Evolutionary conservation across 2,888 invertebrate genomes (phyloP), one percentile per base, ranked within the genome.

Genomic region (Ormyrus rosae): DNA sequence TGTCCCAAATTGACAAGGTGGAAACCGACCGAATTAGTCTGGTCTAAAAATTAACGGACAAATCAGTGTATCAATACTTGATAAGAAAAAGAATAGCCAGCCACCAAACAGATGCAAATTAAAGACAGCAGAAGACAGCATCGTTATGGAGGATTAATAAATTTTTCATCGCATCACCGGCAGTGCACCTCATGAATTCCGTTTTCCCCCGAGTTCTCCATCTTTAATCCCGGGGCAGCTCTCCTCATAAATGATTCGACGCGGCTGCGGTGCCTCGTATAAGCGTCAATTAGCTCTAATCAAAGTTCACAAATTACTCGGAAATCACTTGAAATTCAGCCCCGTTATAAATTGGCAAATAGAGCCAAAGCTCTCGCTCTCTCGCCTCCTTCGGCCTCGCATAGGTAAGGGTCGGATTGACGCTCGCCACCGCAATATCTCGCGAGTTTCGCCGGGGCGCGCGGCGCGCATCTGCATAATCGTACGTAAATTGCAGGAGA

Each of bases 401-500:
- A 74, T 75, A 67, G 6, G 53, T 53, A 3, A n/a, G 69, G 53
- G 48, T 78, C 48, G 48, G 60, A 60, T 55, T 55, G 63, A 63
- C 63, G 56, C 65, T 8, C 67, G 48, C 55, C 19, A 19, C 19
- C 19, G 19, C 19, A 19, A 19, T 19, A 19, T 19, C 19, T 9
- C 10, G 10, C 65, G 56, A 69, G 53, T 71, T 67, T 60, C 46
- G 58, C 2, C 48, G 55, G 19, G 10, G 10, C 50, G 45, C 10
- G 53, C 61, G 75, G 13, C 48, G 68, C 82, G 83, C 82, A 84
- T 84, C 85, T 84, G 85, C 84, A 85, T 85, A 85, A 86, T 85
- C 85, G 84, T 83, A 85, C 83, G 84, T 85, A 85, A 85, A 86
- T 86, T 86, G 84, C 81, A 74, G 81, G 83, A 83, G 83, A 83